Conservation (phyloP, 1,140 invertebrate species). For the Panulirus ornatus region DNA sequence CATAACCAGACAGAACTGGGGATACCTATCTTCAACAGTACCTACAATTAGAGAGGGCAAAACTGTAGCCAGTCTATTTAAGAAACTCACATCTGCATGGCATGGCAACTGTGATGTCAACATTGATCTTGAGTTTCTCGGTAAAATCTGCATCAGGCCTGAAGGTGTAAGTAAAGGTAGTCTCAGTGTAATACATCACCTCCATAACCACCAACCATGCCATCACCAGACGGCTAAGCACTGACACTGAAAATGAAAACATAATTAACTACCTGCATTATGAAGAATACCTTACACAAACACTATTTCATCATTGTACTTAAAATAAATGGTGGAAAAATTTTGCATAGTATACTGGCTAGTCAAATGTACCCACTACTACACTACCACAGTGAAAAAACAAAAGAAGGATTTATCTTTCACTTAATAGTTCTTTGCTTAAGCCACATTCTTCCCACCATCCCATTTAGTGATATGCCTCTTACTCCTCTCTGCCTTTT, state of each 20-base stretch:
- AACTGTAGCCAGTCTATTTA: too few species aligned
- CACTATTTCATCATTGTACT: neutral
- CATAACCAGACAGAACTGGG: too few species aligned
- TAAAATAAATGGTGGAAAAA: too few species aligned
- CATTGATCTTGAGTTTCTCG: conserved; percentile 93
- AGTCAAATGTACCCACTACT: too few species aligned
- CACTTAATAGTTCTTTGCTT: too few species aligned
- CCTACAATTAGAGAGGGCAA: too few species aligned
- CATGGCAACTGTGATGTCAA: conserved; percentile 97
- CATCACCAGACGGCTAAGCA: conserved; percentile 89
- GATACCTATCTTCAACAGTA: too few species aligned
- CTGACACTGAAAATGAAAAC: conserved; percentile 83
- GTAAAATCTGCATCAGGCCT: conserved; percentile 92
- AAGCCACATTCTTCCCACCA: too few species aligned
- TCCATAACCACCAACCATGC: conserved; percentile 89
- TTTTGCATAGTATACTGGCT: too few species aligned
- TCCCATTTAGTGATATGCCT: neutral
- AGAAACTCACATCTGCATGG: conserved; percentile 85
- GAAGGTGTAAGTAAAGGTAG: conserved; percentile 91
- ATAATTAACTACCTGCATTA: neutral
- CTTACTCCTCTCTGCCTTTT: neutral
- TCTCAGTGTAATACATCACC: conserved; percentile 89
- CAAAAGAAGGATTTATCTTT: neutral
- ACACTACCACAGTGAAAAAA: neutral
- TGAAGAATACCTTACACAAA: neutral